phyloP scores from a whole-genome alignment of 2,888 invertebrate genomes.

The Cremastobaeus sp. region DNA sequence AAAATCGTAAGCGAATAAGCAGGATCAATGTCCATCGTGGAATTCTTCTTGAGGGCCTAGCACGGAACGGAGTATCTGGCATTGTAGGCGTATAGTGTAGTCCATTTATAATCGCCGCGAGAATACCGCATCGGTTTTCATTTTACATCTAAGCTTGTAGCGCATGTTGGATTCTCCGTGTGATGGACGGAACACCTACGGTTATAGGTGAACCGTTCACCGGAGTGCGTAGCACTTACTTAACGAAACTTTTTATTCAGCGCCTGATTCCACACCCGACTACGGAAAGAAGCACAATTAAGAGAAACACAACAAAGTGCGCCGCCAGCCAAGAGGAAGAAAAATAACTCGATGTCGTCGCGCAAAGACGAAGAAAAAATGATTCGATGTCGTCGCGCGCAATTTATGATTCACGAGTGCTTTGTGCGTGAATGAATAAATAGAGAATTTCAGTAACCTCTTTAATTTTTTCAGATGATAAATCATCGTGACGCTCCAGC shows the following conservation, averaged over 20 bases:
- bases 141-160: conserved; percentile 53
- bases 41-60: conserved; percentile 62
- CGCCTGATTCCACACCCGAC: background rate
- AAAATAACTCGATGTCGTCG: no score
- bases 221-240: conserved; percentile 1
- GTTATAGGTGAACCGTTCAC: conserved; percentile 52
- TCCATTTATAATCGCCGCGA: conserved; percentile 66
- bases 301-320: no score
- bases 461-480: conserved; percentile 28
- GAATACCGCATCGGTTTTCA: conserved; percentile 54
- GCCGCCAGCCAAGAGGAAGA: no score
- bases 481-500: conserved; percentile 27
- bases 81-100: conserved; percentile 58
- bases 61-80: conserved; percentile 55
- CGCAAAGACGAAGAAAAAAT: background rate
- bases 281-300: background rate
- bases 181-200: conserved; percentile 54
- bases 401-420: conserved; percentile 16
- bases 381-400: background rate
- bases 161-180: conserved; percentile 51
- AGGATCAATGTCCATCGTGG: conserved; percentile 64
- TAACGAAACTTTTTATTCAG: conserved; percentile 23
- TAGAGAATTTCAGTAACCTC: conserved; percentile 18
- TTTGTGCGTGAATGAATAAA: conserved; percentile 25
- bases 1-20: conserved; percentile 36